phyloP scores from a whole-genome alignment of 1,140 invertebrate species.

The Zeugodacus cucurbitae region DNA sequence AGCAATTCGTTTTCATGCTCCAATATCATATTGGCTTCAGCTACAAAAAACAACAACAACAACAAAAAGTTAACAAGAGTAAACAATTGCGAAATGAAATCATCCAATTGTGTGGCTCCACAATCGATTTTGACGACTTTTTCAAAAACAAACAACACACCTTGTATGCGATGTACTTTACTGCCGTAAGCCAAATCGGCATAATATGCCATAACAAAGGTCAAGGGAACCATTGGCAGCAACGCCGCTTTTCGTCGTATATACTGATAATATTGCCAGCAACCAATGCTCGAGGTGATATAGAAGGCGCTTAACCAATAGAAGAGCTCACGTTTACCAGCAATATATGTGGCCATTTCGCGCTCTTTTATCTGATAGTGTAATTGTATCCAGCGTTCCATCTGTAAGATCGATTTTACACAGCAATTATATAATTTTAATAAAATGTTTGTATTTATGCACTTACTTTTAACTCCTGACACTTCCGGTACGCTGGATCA shows the following conservation, averaged over 20 bases:
- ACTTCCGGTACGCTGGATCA: slow-evolving; percentile 58
- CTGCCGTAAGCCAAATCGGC: slow-evolving; percentile 81
- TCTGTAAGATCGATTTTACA: slow-evolving; percentile 60
- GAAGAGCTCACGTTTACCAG: slow-evolving; percentile 76
- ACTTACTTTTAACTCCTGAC: slow-evolving; percentile 58
- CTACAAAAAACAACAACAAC: slow-evolving; percentile 65
- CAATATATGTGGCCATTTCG: slow-evolving; percentile 77
- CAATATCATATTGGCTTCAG: slow-evolving; percentile 83
- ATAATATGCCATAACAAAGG: slow-evolving; percentile 79
- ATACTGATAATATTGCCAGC: slow-evolving; percentile 68
- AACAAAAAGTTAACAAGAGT: not conserved
- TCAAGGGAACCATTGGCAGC: slow-evolving; percentile 75
- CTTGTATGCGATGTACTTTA: slow-evolving; percentile 79
- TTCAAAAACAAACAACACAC: slow-evolving; percentile 66
- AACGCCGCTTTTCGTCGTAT: slow-evolving; percentile 72
- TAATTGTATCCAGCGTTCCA: slow-evolving; percentile 81
- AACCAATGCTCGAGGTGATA: slow-evolving; percentile 65
- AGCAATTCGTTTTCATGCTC: slow-evolving; percentile 76
- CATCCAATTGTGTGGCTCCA: not conserved
- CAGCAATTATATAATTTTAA: not conserved
- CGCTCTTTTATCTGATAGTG: slow-evolving; percentile 82
- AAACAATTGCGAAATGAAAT: not conserved
- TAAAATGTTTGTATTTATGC: not conserved
- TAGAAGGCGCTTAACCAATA: slow-evolving; percentile 80
- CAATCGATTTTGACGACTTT: not conserved